Base-by-base conservation (phyloP, 1,140 invertebrate species). In the Drosophila littoralis region DNA sequence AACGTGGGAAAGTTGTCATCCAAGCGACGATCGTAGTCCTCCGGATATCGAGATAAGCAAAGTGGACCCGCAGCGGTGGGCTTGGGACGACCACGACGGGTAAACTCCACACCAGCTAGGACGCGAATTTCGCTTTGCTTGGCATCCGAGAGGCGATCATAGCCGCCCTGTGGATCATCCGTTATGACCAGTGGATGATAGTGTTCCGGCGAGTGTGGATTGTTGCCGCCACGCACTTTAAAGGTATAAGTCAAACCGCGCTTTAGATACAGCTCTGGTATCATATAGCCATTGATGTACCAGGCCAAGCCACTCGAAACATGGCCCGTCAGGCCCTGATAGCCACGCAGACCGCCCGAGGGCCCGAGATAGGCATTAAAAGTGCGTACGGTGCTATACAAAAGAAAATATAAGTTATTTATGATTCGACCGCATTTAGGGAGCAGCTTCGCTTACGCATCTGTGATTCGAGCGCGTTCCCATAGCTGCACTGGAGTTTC, bases 171-270 rank as follows among this genome's bases (percentile, higher is more conserved):
- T 1, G 96, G 95, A 89, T 98, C 97, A 85, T 97, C 96, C 3
- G 97, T 98, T 65, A 99, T 96, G 50, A 99, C 97, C 38, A 99
- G 93, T 7, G 98, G 98, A 94, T 99, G 98, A 93, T 98, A 98
- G 85, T 95, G 94, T 51, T 96, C 95, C 0, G 97, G 93, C 72
- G 96, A 97, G 88, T 98, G 96, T 4, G 97, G 97, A 93, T 98
- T 97, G 84, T 98, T 97, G 1, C 97, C 97, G 35, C 97, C 97
- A 65, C 95, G 94, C 28, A 98, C 95, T 66, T 93, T 94, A 80
- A 98, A 98, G 9, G 94, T 95, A 93, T 99, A 99, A 0, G 95
- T 96, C 9, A 97, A 93, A 9, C 97, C 97, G 55, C 98, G 93
- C 75, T 97, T 95, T 50, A 99, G 93, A 94, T 97, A 98, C 36